phyloP scores from a whole-genome alignment of 2,888 invertebrate genomes.

The Lomographa bimaculata region DNA sequence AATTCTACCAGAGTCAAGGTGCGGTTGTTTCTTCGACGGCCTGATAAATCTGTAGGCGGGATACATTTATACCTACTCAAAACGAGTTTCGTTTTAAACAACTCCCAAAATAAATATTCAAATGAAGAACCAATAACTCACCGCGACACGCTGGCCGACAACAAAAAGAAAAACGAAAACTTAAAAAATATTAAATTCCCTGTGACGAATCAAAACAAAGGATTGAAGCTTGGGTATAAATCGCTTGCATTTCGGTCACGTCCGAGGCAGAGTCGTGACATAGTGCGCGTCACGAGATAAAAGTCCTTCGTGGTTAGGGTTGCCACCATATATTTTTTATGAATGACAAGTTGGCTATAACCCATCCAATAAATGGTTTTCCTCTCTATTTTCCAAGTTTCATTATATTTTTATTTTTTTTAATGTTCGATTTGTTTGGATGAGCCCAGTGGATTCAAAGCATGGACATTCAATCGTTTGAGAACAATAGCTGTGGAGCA shows the following conservation, averaged over 20 bases:
- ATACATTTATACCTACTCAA: constrained; percentile 11
- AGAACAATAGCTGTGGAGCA: no score
- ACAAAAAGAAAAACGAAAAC: constrained; percentile 17
- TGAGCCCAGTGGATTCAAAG: no score
- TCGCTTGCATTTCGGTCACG: constrained; percentile 76
- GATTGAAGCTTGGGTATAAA: constrained; percentile 58
- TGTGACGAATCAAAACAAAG: constrained; percentile 53
- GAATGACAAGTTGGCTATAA: no score
- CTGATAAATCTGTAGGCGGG: constrained; percentile 5
- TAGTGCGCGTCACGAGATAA: constrained; percentile 78
- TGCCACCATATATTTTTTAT: constrained; percentile 10
- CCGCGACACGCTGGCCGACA: constrained; percentile 18
- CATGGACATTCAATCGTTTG: no score
- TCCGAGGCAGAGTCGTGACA: constrained; percentile 71
- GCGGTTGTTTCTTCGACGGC: not conserved
- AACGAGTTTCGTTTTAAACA: constrained; percentile 19
- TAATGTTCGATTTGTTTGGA: no score
- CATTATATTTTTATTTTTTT: no score
- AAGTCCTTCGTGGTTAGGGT: constrained; percentile 45
- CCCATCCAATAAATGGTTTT: no score
- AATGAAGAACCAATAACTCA: constrained; percentile 23
- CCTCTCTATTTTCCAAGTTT: no score
- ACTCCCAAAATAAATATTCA: constrained; percentile 23
- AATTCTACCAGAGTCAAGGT: no score
- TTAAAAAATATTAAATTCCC: constrained; percentile 34